Conservation (phyloP, 2,113 vertebrate genomes). For the Sarotherodon lohbergeri region DNA sequence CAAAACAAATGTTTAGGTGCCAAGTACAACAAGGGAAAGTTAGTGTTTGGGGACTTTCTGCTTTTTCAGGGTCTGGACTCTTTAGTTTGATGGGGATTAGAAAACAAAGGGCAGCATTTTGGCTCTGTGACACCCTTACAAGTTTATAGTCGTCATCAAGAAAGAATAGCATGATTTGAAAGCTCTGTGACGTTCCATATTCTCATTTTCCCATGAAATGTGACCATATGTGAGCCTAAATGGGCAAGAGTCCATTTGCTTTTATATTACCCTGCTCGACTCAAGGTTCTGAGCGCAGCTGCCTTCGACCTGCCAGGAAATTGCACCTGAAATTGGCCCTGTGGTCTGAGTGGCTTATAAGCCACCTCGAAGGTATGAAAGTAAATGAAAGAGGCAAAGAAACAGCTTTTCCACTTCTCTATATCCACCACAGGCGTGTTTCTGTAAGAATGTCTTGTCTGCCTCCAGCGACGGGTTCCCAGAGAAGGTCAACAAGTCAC, state of each 20-base stretch:
- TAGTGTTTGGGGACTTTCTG: not conserved
- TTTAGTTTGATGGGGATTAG: not conserved
- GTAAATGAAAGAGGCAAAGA: conserved; percentile 33
- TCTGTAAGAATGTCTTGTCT: not conserved
- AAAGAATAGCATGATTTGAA: not conserved
- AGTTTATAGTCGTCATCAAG: not conserved
- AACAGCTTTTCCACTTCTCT: not conserved
- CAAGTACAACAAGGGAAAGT: conserved; percentile 19
- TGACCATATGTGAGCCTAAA: conserved; percentile 8
- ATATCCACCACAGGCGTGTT: not conserved
- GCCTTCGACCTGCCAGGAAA: conserved; percentile 38
- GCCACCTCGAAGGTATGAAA: conserved; percentile 21
- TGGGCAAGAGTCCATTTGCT: conserved; percentile 32
- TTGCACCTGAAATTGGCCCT: conserved; percentile 60
- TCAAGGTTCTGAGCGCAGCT: conserved; percentile 46
- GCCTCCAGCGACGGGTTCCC: not conserved
- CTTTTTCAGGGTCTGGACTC: not conserved
- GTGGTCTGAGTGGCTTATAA: conserved; percentile 38
- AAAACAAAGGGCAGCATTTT: not conserved
- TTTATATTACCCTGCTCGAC: conserved; percentile 3
- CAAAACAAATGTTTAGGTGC: conserved; percentile 27
- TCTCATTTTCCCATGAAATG: conserved; percentile 30
- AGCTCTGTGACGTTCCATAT: not conserved
- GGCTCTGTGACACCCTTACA: not conserved
- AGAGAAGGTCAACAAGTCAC: conserved; percentile 7